A percentile compares a stretch with the other conserved stretches of the same genome.
Evolutionary conservation across 1,140 invertebrate genomes (phyloP).

Genomic region (Muscidifurax raptorellus): DNA sequence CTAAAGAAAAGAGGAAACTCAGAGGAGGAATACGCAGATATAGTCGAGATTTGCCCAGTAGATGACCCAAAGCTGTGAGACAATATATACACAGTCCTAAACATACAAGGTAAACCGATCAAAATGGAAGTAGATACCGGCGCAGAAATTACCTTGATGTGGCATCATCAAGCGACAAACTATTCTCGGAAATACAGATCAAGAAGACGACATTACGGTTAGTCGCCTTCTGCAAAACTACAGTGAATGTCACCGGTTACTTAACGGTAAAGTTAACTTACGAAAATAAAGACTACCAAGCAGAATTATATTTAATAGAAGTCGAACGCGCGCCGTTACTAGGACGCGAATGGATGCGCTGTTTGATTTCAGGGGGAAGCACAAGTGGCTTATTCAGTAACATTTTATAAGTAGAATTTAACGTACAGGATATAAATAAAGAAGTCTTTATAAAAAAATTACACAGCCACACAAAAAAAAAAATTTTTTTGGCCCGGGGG

Average conservation of each 20-base stretch:
- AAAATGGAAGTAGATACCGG: slow-evolving; percentile 11
- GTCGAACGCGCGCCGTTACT: background rate
- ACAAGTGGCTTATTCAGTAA: background rate
- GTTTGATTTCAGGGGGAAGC: background rate
- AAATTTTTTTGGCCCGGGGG: too few species aligned
- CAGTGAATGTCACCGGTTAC: background rate
- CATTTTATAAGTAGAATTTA: background rate
- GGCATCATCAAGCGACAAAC: background rate
- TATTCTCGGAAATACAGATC: background rate
- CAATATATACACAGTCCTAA: background rate
- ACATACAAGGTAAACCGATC: background rate
- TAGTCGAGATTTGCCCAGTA: background rate
- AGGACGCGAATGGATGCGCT: background rate
- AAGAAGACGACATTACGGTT: background rate
- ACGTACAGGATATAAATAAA: background rate
- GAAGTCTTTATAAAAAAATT: background rate
- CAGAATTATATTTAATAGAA: too few species aligned
- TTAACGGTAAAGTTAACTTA: too few species aligned
- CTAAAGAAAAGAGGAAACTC: background rate
- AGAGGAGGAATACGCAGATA: background rate
- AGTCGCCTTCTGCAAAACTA: slow-evolving; percentile 6
- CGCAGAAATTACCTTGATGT: slow-evolving; percentile 27
- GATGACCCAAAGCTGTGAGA: background rate
- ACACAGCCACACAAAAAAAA: too few species aligned
- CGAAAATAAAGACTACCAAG: background rate